These are phyloP conservation scores for Tetanocera ferruginea DNA, from an alignment of 2,888 invertebrate species.

Conservation along the genomic window DNA sequence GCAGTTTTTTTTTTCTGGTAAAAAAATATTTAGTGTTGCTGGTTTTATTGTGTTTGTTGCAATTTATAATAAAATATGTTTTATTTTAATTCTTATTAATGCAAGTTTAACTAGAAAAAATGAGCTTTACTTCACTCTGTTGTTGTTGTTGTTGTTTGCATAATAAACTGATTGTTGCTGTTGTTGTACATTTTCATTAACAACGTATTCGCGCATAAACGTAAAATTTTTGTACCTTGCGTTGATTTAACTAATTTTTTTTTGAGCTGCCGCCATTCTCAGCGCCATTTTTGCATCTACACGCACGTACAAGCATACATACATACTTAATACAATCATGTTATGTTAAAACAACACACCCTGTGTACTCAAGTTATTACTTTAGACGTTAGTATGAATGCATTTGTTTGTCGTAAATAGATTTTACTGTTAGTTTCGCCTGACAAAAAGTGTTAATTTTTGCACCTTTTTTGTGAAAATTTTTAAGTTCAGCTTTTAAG, in stretches of 20 bases:
- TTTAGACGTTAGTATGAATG: no score
- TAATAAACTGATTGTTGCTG: neutral
- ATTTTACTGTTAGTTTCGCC: conserved; percentile 1
- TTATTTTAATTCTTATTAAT: neutral
- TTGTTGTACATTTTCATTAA: conserved; percentile 63
- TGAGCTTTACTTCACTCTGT: neutral
- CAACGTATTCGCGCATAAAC: conserved; percentile 52
- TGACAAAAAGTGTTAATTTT: conserved; percentile 16
- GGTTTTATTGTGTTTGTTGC: conserved; percentile 44
- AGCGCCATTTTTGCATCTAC: neutral
- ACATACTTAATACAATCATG: no score
- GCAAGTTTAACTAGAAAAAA: neutral
- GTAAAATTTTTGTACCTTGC: conserved; percentile 41
- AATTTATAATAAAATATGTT: neutral
- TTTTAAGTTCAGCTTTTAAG: conserved; percentile 27
- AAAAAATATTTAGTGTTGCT: conserved; percentile 52
- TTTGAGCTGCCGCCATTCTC: conserved; percentile 35
- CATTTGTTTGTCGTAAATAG: neutral
- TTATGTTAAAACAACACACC: no score
- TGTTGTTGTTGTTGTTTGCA: neutral
- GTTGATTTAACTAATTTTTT: conserved; percentile 27
- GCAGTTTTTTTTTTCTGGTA: conserved; percentile 21
- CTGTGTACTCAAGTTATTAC: no score
- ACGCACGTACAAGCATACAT: no score
- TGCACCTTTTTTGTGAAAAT: neutral